Evolutionary conservation across 1,140 invertebrate species (phyloP), one percentile per base, ranked within the genome.

Genomic region (Anadara kagoshimensis): DNA sequence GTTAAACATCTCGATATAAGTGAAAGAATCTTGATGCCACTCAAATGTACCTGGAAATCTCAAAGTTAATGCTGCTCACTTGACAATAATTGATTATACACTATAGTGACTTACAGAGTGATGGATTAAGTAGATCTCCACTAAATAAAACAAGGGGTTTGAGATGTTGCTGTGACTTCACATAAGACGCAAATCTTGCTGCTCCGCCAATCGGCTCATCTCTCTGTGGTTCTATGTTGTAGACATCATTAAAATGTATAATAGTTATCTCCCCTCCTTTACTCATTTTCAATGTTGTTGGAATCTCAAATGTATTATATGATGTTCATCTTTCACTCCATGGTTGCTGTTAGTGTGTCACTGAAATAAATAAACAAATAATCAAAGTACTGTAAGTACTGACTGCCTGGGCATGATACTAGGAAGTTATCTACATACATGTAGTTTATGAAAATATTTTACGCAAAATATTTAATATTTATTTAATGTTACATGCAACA

Each of bases 211-310:
- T 69, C 54, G 95, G 92, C 12, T 94, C 94, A 83, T 94, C 93
- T 18, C 82, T 81, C 69, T 92, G 90, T 62, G 90, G 90, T 82
- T 97, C 95, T 51, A 97, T 93, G 86, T 97, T 97, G 87, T 97
- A 97, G 0, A 97, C 95, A 92, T 97, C 96, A 89, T 97, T 97
- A 90, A 94, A 97, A 90, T 97, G 96, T 43, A 97, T 87, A 71
- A 96, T 93, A 2, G 82, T 85, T 56, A 88, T 36, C 22, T 70
- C 54, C 54, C 57, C 47, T 41, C 43, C 43, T 62, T 20, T 16
- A 59, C 61, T 59, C 36, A 41, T 75, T 64, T 51, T 64, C 7
- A 36, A 36, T 2, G 29, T 36, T 36, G 29, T 36, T 3, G 7
- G 29, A 36, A 29, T 41, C 49, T 36, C 20, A 41, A 18, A 26